These are phyloP conservation scores for Athalia circularis DNA, from an alignment of 2,888 invertebrate species.

Conservation along the genomic window DNA sequence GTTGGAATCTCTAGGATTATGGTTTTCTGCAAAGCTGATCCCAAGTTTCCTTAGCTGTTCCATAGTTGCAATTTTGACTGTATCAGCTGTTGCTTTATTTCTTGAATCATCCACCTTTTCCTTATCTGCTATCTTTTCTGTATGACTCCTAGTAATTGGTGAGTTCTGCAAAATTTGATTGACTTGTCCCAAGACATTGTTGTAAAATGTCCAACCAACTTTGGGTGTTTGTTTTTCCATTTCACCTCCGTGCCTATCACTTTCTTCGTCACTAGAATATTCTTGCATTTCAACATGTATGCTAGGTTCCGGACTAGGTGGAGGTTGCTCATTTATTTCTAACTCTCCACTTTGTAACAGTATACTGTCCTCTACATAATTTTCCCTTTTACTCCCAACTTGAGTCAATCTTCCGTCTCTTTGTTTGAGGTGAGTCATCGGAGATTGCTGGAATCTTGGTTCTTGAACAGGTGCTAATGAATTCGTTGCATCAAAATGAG, in stretches of 20 bases:
- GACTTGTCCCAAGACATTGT: constrained; percentile 81
- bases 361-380: constrained; percentile 22
- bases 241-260: constrained; percentile 70
- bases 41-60: constrained; percentile 69
- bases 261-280: constrained; percentile 70
- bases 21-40: constrained; percentile 65
- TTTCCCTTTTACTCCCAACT: constrained; percentile 23
- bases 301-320: constrained; percentile 75
- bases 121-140: constrained; percentile 50
- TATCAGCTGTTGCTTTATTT: constrained; percentile 55
- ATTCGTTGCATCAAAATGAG: not conserved
- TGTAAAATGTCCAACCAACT: constrained; percentile 83
- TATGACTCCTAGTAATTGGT: constrained; percentile 52
- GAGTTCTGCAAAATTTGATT: constrained; percentile 76
- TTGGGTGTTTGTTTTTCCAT: constrained; percentile 74
- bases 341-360: constrained; percentile 59
- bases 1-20: constrained; percentile 57
- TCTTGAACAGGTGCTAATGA: not conserved
- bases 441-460: constrained; percentile 23
- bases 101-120: constrained; percentile 36
- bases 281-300: constrained; percentile 77
- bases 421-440: not conserved
- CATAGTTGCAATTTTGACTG: constrained; percentile 68
- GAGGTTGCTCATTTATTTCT: constrained; percentile 64
- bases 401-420: constrained; percentile 10